Evolutionary conservation across 2,888 invertebrate species (phyloP).

Genomic region (Tipula confusa): DNA sequence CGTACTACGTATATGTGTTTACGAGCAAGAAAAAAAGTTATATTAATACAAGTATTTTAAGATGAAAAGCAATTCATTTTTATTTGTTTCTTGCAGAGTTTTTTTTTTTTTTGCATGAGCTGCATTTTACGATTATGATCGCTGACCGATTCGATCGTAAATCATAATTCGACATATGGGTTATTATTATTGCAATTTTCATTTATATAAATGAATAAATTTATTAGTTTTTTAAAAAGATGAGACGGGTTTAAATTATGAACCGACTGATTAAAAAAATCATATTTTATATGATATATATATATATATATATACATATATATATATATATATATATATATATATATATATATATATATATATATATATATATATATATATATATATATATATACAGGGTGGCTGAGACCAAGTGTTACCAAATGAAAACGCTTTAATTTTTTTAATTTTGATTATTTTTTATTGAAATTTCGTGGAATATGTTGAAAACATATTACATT

Average conservation of each 20-base stretch:
- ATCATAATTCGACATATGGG: constrained; percentile 12
- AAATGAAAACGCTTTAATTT: no score
- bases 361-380: no score
- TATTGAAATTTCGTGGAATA: no score
- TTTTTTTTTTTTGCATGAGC: background rate
- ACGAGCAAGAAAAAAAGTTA: background rate
- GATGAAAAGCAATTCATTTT: constrained; percentile 25
- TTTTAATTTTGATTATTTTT: no score
- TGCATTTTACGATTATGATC: constrained; percentile 17
- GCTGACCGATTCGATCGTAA: constrained; percentile 20
- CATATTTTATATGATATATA: background rate
- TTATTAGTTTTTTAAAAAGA: background rate
- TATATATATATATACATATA: no score
- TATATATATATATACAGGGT: no score
- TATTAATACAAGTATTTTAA: background rate
- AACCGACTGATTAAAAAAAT: background rate
- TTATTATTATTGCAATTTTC: constrained; percentile 17
- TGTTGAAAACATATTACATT: no score
- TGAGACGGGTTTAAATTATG: background rate
- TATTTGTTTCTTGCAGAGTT: background rate
- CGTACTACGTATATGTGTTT: background rate
- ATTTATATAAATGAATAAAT: constrained; percentile 7
- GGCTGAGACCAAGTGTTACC: no score
- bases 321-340: no score
- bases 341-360: no score